A percentile compares a stretch with the other conserved stretches of the same genome.
phyloP scores from a whole-genome alignment of 2,888 invertebrate genomes.

The Synergus laeviventris region DNA sequence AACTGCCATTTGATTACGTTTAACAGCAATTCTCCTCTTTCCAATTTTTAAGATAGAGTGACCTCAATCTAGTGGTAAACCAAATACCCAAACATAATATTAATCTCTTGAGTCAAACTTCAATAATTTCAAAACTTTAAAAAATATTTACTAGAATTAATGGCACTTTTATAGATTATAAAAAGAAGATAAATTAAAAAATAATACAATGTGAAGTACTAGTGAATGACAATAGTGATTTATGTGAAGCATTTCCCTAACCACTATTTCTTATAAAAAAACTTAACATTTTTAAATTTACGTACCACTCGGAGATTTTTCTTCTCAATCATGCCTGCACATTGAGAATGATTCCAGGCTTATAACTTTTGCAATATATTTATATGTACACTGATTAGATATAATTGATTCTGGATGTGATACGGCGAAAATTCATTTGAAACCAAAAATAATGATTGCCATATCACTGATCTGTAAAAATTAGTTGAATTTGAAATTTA shows the following conservation, averaged over 20 bases:
- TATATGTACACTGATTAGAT: background rate
- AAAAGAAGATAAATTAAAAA: background rate
- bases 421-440: background rate
- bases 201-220: background rate
- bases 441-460: constrained; percentile 1
- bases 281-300: constrained; percentile 40
- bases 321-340: constrained; percentile 70
- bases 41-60: background rate
- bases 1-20: background rate
- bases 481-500: background rate
- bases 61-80: background rate
- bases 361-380: background rate
- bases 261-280: background rate
- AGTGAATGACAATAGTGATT: background rate
- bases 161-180: background rate
- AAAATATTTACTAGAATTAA: background rate
- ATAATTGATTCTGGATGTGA: background rate
- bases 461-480: constrained; percentile 12
- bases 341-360: constrained; percentile 17
- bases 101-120: background rate
- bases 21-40: background rate
- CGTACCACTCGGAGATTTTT: constrained; percentile 72
- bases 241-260: background rate
- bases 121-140: background rate
- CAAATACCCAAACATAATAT: background rate